Evolutionary conservation across 2,888 invertebrate species (phyloP).

Genomic region (Heliconius sara): DNA sequence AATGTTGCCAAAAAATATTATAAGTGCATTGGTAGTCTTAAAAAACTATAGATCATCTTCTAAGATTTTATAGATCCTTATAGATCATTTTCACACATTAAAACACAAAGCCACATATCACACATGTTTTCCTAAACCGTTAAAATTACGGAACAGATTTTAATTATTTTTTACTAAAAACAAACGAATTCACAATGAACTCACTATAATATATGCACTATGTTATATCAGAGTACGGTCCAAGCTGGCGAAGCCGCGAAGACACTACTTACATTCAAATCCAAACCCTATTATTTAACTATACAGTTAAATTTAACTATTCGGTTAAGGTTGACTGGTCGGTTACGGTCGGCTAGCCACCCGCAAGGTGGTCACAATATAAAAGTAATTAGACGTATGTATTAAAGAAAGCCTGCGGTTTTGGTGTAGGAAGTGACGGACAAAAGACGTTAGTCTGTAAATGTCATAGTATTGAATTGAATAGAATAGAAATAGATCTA

Average conservation of each 20-base stretch:
- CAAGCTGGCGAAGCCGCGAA: background rate
- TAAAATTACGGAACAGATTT: no score
- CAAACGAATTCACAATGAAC: background rate
- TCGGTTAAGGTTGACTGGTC: constrained; percentile 66
- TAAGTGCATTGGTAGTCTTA: no score
- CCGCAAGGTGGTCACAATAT: constrained; percentile 79
- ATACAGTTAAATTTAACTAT: constrained; percentile 45
- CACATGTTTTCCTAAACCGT: no score
- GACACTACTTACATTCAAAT: constrained; percentile 43
- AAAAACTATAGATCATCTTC: no score
- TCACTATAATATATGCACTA: background rate
- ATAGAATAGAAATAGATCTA: constrained; percentile 24
- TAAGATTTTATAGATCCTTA: no score
- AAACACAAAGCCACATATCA: no score
- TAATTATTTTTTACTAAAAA: background rate
- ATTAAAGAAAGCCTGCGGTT: constrained; percentile 69
- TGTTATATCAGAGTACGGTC: background rate
- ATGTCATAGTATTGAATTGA: constrained; percentile 29
- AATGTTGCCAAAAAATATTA: no score
- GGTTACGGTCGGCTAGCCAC: constrained; percentile 73
- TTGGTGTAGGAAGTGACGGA: constrained; percentile 67
- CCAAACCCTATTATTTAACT: constrained; percentile 46
- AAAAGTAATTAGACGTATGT: constrained; percentile 76
- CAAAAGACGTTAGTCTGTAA: constrained; percentile 49
- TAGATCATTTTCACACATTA: no score